Evolutionary conservation across 2,888 invertebrate species (phyloP).

Genomic region (Tetragonisca angustula): DNA sequence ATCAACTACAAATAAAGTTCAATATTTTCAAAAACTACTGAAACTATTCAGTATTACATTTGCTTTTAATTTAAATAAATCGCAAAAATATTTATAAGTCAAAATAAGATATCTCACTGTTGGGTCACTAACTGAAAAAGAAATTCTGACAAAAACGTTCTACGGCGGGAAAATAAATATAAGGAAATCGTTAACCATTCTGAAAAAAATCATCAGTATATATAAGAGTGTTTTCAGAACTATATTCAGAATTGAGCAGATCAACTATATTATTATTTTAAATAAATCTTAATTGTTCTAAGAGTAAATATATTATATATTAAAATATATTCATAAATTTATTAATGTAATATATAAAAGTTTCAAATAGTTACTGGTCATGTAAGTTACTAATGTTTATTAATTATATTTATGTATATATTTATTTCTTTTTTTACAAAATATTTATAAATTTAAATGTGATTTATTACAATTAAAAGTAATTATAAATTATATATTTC

Average conservation of each 20-base stretch:
- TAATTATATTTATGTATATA: neutral
- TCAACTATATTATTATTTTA: too few relatives aligned
- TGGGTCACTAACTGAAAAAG: neutral
- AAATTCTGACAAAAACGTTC: neutral
- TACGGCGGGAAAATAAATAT: constrained; percentile 22
- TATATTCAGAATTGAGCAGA: neutral
- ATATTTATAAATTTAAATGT: neutral
- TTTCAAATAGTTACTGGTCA: neutral
- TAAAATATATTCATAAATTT: neutral
- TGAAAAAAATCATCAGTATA: neutral
- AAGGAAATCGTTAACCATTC: neutral
- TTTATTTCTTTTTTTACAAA: neutral
- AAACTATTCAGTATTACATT: neutral
- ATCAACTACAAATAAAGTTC: neutral
- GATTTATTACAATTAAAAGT: neutral
- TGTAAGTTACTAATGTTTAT: neutral
- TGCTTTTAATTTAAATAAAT: neutral
- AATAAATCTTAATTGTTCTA: too few relatives aligned
- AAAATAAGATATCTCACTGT: neutral
- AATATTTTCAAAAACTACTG: neutral
- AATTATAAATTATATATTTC: too few relatives aligned
- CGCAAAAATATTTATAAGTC: neutral
- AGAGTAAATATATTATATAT: neutral
- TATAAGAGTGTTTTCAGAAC: neutral
- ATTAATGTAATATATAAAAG: neutral